These are phyloP conservation scores for Cyclopterus lumpus DNA, from an alignment of 2,797 vertebrate species.

Conservation along the genomic window DNA sequence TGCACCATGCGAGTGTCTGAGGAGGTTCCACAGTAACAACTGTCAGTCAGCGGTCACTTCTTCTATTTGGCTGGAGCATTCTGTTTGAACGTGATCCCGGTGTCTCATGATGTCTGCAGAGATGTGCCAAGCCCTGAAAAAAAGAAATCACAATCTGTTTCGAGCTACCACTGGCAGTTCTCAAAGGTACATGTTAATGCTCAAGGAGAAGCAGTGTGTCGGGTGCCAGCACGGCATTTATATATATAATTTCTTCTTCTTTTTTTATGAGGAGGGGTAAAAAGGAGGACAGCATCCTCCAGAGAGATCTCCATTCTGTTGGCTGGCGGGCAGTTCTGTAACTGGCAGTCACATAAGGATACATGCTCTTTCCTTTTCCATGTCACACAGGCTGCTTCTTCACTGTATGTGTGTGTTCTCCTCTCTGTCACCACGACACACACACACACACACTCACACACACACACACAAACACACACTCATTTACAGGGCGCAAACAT, in stretches of 20 bases:
- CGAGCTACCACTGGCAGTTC: slow-evolving; percentile 19
- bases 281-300: slow-evolving; percentile 57
- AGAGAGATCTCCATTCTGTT: slow-evolving; percentile 45
- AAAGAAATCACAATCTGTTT: slow-evolving; percentile 31
- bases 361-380: slow-evolving; percentile 26
- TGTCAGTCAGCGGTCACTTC: not conserved
- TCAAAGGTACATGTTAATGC: slow-evolving; percentile 30
- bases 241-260: slow-evolving; percentile 1
- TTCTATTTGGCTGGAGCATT: slow-evolving; percentile 6
- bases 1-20: not conserved
- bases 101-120: slow-evolving; percentile 13
- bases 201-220: slow-evolving; percentile 11
- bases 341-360: slow-evolving; percentile 62
- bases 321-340: slow-evolving; percentile 41
- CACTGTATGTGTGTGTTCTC: slow-evolving; percentile 10
- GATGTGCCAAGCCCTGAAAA: slow-evolving; percentile 14
- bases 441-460: slow-evolving; percentile 11
- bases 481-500: slow-evolving; percentile 21
- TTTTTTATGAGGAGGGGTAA: not conserved
- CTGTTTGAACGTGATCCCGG: slow-evolving; percentile 18
- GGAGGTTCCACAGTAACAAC: not conserved
- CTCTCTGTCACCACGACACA: slow-evolving; percentile 9
- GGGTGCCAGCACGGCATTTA: slow-evolving; percentile 39
- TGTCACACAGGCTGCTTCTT: slow-evolving; percentile 29
- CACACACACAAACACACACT: slow-evolving; percentile 1